These are phyloP conservation scores for Melanocharis versteri DNA, from an alignment of 2,113 vertebrate genomes.

Conservation along the genomic window DNA sequence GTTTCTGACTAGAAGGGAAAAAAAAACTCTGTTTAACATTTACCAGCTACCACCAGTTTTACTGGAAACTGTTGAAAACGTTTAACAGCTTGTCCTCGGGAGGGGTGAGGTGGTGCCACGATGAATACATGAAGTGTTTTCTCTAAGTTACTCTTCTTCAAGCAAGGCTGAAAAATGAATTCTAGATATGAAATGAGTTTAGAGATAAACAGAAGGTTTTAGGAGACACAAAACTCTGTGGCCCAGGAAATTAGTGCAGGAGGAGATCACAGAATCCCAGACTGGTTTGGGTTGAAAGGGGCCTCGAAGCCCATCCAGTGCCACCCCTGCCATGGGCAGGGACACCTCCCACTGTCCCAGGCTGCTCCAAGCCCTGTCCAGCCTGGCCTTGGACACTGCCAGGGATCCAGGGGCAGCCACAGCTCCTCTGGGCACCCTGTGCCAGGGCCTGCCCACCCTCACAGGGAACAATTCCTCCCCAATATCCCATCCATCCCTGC, in stretches of 20 bases:
- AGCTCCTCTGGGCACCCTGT: background rate
- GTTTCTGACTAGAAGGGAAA: background rate
- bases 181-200: background rate
- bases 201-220: background rate
- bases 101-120: background rate
- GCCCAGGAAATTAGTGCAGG: background rate
- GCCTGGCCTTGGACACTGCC: background rate
- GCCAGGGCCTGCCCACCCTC: background rate
- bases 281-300: background rate
- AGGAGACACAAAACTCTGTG: background rate
- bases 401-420: background rate
- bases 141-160: background rate
- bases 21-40: background rate
- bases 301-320: accelerated
- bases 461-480: background rate
- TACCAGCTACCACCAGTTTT: background rate
- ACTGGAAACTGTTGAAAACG: background rate
- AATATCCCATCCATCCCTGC: accelerated
- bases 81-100: background rate
- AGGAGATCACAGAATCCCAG: background rate
- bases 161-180: background rate
- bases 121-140: background rate
- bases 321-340: background rate
- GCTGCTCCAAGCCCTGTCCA: background rate
- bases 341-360: background rate